Percentiles rank a stretch among this genome's conserved stretches.
phyloP scores from a whole-genome alignment of 2,888 invertebrate species.

The Lithophane semibrunnea region DNA sequence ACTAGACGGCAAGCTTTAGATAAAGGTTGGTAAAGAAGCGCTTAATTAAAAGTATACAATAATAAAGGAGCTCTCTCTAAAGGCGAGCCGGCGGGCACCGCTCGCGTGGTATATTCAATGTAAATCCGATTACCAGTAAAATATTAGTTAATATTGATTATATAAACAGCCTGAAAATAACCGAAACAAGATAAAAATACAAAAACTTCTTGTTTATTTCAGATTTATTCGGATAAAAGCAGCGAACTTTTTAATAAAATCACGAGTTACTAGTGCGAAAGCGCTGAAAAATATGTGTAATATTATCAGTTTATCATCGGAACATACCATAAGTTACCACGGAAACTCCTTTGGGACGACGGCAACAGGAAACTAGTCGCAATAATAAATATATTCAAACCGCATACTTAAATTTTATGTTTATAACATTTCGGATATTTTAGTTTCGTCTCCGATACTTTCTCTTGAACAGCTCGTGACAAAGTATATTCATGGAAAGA shows the following conservation, averaged over 20 bases:
- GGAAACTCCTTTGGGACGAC: conserved; percentile 31
- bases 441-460: conserved; percentile 14
- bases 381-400: conserved; percentile 40
- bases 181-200: background rate
- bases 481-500: conserved; percentile 29
- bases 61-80: conserved; percentile 43
- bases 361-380: conserved; percentile 44
- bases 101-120: conserved; percentile 41
- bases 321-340: conserved; percentile 38
- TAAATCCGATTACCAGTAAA: conserved; percentile 59
- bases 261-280: conserved; percentile 14
- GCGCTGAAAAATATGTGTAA: conserved; percentile 42
- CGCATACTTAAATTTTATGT: conserved; percentile 37
- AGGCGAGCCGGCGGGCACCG: conserved; percentile 21
- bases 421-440: conserved; percentile 33
- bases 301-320: conserved; percentile 46
- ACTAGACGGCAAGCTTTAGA: conserved; percentile 32
- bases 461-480: conserved; percentile 8
- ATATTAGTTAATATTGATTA: conserved; percentile 17
- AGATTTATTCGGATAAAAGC: conserved; percentile 18
- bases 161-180: conserved; percentile 2
- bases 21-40: conserved; percentile 48
- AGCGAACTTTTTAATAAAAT: conserved; percentile 24
- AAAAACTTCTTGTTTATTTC: background rate
- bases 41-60: conserved; percentile 65